These are phyloP conservation scores for Cephus pygmeus DNA, from an alignment of 2,888 invertebrate genomes.

Conservation along the genomic window DNA sequence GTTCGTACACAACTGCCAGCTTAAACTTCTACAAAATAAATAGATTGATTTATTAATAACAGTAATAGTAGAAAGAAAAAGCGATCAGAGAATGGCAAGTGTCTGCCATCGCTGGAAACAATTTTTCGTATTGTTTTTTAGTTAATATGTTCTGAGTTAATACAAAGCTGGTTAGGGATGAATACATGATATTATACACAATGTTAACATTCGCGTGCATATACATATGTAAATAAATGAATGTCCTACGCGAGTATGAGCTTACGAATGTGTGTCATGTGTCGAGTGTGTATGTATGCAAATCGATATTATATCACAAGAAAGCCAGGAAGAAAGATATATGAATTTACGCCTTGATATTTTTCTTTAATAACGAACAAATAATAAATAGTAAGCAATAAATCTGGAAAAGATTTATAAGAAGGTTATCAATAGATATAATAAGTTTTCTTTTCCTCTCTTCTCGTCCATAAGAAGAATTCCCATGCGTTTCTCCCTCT, in stretches of 20 bases:
- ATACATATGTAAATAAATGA: not conserved
- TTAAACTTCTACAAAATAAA: slow-evolving; percentile 44
- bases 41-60: slow-evolving; percentile 29
- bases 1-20: not conserved
- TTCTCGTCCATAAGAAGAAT: slow-evolving; percentile 26
- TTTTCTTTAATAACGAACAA: not conserved
- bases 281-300: slow-evolving; percentile 7
- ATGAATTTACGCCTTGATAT: no score
- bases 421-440: not conserved
- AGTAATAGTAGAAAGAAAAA: slow-evolving; percentile 15
- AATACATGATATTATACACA: not conserved
- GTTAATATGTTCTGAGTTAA: not conserved
- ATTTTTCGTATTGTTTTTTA: not conserved
- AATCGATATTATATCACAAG: slow-evolving; percentile 20
- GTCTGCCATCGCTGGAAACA: no score
- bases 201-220: not conserved
- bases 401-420: not conserved
- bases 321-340: slow-evolving; percentile 14
- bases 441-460: slow-evolving; percentile 10
- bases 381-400: slow-evolving; percentile 13
- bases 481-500: no score
- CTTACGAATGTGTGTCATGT: not conserved
- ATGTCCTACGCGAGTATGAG: not conserved
- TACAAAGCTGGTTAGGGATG: not conserved
- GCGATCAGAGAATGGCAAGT: not conserved